Evolutionary conservation across 2,888 invertebrate species (phyloP).

Genomic region (Acrobasis repandana): DNA sequence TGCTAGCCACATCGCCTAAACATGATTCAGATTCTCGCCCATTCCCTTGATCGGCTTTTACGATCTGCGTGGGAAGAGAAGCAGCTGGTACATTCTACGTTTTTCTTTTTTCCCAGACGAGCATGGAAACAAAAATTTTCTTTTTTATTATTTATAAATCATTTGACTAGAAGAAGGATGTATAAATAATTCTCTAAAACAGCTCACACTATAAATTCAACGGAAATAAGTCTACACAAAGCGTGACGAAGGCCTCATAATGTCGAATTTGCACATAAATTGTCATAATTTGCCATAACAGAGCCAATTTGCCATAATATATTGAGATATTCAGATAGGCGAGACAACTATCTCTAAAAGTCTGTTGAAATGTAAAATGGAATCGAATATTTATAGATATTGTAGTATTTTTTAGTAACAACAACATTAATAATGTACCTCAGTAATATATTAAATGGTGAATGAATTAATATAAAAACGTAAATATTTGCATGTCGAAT

Average conservation of each 20-base stretch:
- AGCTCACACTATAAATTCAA: slow-evolving; percentile 25
- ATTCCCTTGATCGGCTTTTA: too few relatives aligned
- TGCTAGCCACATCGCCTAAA: too few relatives aligned
- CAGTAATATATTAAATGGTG: too few relatives aligned
- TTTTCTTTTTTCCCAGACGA: too few relatives aligned
- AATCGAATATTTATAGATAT: neutral
- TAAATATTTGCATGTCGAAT: too few relatives aligned
- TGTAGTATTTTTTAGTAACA: neutral
- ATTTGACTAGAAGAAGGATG: neutral
- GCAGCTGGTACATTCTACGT: too few relatives aligned
- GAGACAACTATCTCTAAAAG: slow-evolving; percentile 14
- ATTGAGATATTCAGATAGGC: slow-evolving; percentile 32
- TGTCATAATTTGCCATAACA: slow-evolving; percentile 55
- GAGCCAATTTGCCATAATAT: slow-evolving; percentile 55
- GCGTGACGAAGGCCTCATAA: slow-evolving; percentile 26
- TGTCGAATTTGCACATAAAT: slow-evolving; percentile 58
- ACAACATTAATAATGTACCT: too few relatives aligned
- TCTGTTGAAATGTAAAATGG: slow-evolving; percentile 21
- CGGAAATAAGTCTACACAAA: slow-evolving; percentile 20
- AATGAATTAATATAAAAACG: too few relatives aligned
- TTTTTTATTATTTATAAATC: neutral
- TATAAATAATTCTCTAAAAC: slow-evolving; percentile 29
- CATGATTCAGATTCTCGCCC: too few relatives aligned
- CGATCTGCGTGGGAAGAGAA: too few relatives aligned
- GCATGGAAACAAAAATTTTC: too few relatives aligned